Base-by-base conservation (phyloP, 2,888 invertebrate genomes). In the Spodoptera littoralis region DNA sequence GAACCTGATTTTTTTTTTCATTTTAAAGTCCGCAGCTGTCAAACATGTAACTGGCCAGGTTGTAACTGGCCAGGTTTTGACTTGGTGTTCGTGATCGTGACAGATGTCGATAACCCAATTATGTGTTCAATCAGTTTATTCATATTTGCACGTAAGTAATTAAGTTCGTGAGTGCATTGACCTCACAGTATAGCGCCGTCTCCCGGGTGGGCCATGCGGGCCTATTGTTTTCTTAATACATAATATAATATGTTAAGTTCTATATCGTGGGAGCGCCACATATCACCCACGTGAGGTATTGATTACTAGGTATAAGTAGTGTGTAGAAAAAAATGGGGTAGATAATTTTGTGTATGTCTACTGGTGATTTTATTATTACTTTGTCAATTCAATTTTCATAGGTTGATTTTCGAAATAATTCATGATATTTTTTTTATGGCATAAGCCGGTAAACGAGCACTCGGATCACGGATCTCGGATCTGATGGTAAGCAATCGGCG, bases 181-280 rank as follows among this genome's bases (percentile, higher is more conserved):
- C 85, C 92, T 76, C 65, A 62, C 80, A 68, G 75, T 70, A 69
- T 63, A 80, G 79, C 79, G 64, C 59, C 65, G 65, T 53, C 59
- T 55, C 81, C 91, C 72, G 92, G 92, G 94, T 92, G 92, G 93
- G 82, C 91, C 76, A 93, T 93, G 92, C 90, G 93, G 93, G 93
- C 79, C 85, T 84, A 93, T 93, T 94, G 93, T 93, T 88, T 70
- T 54, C 70, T 89, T 57, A 47, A 81, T 80, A 78, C 85, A 81
- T 85, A 79, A 84, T 82, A 79, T 82, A 81, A 79, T 85, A 81
- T 85, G 75, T 24, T 43, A 65, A 64, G 36, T 36, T 82, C 77
- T n/a, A 72, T 67, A 77, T 88, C 92, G 92, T 93, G 93, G 90
- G 93, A 93, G 91, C 87, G 73, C 68, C 65, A 64, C 73, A 79